Base-by-base conservation (phyloP, 2,797 vertebrate species). In the Ctenopoma kingsleyae region DNA sequence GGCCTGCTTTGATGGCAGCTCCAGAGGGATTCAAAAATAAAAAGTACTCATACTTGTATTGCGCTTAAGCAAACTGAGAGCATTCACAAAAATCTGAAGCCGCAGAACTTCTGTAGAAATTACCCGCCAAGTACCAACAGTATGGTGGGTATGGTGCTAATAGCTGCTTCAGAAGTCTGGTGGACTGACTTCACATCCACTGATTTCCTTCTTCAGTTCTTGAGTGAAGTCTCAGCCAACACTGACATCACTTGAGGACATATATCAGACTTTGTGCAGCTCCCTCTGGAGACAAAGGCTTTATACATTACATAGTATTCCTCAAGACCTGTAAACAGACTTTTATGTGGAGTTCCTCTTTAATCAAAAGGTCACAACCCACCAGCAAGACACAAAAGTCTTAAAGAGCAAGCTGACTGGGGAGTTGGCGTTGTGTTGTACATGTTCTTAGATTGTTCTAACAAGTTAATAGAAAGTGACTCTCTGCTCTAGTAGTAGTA, bases 401-500 rank as follows among this genome's bases (percentile, higher is more conserved):
- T 20, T 15, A 3, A 22, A n/a, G 40, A n/a, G 22, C 15, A 47
- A n/a, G 9, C 8, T 43, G 46, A 38, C 9, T 46, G 51, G 40
- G 48, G 49, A 62, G 25, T 17, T 10, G 48, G 47, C 27, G 11
- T 10, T 40, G 19, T 19, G 12, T 3, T 0, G 2, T 12, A 23
- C 8, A 25, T n/a, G n/a, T 40, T 44, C 3, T 2, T 1, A 16
- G 2, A 35, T n/a, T 52, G 40, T 43, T 43, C 40, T 17, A 25
- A 6, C 16, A 43, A 17, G 15, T 43, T 43, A 17, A 1, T 40
- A 40, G 40, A 43, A 17, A 43, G 40, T 6, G 40, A 44, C 67
- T 36, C 55, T 53, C 16, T 25, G 23, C 60, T 53, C 38, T 47
- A n/a, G n/a, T n/a, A n/a, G n/a, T 13, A n/a, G 54, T 65, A 73